phyloP scores from a whole-genome alignment of 2,888 invertebrate species.

The Morinoia aosen region DNA sequence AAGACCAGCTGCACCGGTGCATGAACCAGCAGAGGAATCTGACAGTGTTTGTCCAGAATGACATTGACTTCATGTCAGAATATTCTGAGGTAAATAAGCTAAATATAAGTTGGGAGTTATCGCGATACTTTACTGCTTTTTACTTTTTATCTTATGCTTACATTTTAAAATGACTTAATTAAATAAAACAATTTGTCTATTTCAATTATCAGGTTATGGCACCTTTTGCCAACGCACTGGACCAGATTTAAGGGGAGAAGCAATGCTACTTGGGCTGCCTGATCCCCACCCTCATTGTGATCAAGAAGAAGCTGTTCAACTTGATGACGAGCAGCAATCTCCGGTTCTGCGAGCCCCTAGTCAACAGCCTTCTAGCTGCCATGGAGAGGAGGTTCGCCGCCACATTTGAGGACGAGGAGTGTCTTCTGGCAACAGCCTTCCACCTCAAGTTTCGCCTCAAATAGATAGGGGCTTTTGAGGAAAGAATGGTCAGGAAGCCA shows the following conservation, averaged over 20 bases:
- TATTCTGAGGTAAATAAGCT: constrained; percentile 57
- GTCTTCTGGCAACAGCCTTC: background rate
- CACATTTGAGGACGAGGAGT: constrained; percentile 53
- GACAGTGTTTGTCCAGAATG: constrained; percentile 52
- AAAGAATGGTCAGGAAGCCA: no score
- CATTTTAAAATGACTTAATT: constrained; percentile 44
- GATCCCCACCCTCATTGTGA: no score
- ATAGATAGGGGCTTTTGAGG: no score
- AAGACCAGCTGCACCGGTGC: constrained; percentile 54
- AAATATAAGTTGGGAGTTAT: constrained; percentile 55
- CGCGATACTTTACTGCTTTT: constrained; percentile 55
- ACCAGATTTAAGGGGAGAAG: constrained; percentile 56
- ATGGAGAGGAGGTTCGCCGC: constrained; percentile 55
- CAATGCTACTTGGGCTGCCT: background rate
- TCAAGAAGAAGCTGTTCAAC: constrained; percentile 32
- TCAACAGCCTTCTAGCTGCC: constrained; percentile 54
- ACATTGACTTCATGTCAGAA: constrained; percentile 48
- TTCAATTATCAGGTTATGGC: constrained; percentile 56
- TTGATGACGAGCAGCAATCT: constrained; percentile 53
- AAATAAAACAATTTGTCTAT: constrained; percentile 42
- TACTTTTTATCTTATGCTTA: constrained; percentile 55
- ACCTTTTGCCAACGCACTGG: constrained; percentile 54
- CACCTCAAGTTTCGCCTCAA: constrained; percentile 56
- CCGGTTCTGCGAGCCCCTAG: constrained; percentile 55
- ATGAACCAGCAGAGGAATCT: constrained; percentile 54